A percentile compares a stretch with the other conserved stretches of the same genome.
Evolutionary conservation across 2,113 vertebrate genomes (phyloP).

Genomic region (Falco punctatus): DNA sequence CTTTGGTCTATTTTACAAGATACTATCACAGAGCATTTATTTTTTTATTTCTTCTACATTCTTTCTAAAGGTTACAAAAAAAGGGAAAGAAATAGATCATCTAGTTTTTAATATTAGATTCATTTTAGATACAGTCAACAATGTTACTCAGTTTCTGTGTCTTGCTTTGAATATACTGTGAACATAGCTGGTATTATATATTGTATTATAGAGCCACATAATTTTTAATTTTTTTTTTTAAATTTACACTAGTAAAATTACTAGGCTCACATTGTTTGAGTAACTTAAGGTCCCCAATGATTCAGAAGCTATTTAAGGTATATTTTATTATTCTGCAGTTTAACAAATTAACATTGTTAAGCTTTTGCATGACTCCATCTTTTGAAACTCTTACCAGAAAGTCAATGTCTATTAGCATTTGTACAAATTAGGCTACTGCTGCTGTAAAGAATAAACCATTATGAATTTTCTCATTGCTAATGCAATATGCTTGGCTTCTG

Average conservation of each 20-base stretch:
- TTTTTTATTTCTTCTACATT: background rate
- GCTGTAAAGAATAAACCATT: slow-evolving; percentile 31
- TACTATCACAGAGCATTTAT: background rate
- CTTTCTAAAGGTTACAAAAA: background rate
- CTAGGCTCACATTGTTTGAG: slow-evolving; percentile 24
- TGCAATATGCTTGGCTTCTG: slow-evolving; percentile 20
- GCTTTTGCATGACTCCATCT: slow-evolving; percentile 18
- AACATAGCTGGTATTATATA: slow-evolving; percentile 7
- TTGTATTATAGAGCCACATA: background rate
- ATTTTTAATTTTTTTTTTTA: background rate
- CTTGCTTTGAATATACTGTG: slow-evolving; percentile 22
- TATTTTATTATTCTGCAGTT: slow-evolving; percentile 40
- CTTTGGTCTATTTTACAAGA: slow-evolving; percentile 2
- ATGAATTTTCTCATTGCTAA: slow-evolving; percentile 43
- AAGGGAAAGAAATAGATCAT: background rate
- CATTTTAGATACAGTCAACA: background rate
- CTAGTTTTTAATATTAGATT: slow-evolving; percentile 6
- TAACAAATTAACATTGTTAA: slow-evolving; percentile 61
- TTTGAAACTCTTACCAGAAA: slow-evolving; percentile 57
- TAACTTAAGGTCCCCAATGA: background rate
- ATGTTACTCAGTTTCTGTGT: background rate
- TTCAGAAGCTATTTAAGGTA: slow-evolving; percentile 29
- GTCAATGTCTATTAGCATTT: slow-evolving; percentile 24
- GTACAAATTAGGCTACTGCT: slow-evolving; percentile 22
- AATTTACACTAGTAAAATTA: slow-evolving; percentile 12